Percentiles rank a stretch among this genome's conserved stretches.
Evolutionary conservation across 2,888 invertebrate species (phyloP).

Genomic region (Ephialtes manifestator): DNA sequence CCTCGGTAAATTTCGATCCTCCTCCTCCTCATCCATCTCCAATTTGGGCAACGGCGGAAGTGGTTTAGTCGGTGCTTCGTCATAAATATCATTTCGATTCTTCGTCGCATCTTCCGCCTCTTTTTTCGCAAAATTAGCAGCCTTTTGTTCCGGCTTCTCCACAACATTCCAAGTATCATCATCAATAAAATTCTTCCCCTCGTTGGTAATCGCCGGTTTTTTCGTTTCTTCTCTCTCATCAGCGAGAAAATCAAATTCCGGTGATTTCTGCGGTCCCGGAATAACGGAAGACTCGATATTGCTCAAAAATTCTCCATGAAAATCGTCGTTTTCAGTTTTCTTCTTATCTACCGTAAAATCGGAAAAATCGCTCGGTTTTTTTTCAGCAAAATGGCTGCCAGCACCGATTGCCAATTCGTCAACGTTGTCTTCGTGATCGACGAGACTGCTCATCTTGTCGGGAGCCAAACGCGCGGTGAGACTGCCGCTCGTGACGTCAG

Average conservation of each 20-base stretch:
- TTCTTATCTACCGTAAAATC: conserved; percentile 6
- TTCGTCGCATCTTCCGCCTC: conserved; percentile 28
- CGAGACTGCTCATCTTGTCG: conserved; percentile 16
- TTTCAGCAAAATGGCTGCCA: neutral
- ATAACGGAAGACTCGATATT: conserved; percentile 75
- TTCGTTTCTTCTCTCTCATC: conserved; percentile 67
- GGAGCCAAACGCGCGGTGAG: conserved; percentile 29
- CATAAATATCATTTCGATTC: conserved; percentile 37
- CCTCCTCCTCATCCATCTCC: conserved; percentile 70
- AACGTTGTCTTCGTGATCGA: conserved; percentile 4
- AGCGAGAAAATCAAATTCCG: conserved; percentile 75
- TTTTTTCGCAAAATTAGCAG: conserved; percentile 52
- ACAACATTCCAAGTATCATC: conserved; percentile 74
- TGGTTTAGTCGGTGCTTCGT: conserved; percentile 80
- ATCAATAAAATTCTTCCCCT: conserved; percentile 60
- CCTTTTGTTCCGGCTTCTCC: conserved; percentile 68
- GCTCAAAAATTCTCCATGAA: conserved; percentile 64
- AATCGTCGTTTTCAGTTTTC: conserved; percentile 37
- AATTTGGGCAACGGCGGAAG: conserved; percentile 80
- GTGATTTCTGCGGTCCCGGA: conserved; percentile 76
- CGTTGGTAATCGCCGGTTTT: neutral
- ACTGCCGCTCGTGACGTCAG: neutral
- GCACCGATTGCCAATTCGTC: neutral
- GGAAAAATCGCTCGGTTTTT: conserved; percentile 11
- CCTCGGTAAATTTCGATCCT: conserved; percentile 51